phyloP scores from a whole-genome alignment of 1,140 invertebrate genomes.

The Maconellicoccus hirsutus region DNA sequence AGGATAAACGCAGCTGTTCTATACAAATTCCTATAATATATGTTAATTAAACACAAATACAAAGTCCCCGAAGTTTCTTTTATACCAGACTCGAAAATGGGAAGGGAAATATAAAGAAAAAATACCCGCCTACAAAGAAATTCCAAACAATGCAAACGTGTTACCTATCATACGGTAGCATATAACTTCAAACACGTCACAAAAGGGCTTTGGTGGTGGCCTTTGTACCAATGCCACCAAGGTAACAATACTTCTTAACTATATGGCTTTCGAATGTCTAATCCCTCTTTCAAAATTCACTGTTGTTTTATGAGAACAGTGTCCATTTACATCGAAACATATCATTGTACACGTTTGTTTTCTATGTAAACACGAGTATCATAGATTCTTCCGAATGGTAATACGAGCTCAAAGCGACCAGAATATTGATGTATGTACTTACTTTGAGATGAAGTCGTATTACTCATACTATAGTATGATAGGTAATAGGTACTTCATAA shows the following conservation, averaged over 20 bases:
- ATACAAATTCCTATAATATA: conserved; percentile 22
- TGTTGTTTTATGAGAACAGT: background rate
- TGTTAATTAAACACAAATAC: conserved; percentile 22
- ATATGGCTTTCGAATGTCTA: conserved; percentile 14
- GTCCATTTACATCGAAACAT: background rate
- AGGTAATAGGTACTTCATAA: too few species aligned
- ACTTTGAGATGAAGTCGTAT: too few species aligned
- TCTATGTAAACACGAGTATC: too few species aligned
- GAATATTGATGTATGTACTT: too few species aligned
- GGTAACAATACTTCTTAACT: conserved; percentile 21
- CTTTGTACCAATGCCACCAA: conserved; percentile 18
- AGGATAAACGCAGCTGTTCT: conserved; percentile 19
- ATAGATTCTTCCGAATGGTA: too few species aligned
- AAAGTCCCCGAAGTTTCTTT: conserved; percentile 20
- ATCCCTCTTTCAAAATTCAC: background rate
- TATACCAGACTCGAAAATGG: background rate
- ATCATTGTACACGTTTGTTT: background rate
- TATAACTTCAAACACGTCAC: conserved; percentile 21
- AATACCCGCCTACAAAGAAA: conserved; percentile 22
- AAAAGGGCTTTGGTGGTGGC: conserved; percentile 21
- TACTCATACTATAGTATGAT: too few species aligned
- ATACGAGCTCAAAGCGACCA: too few species aligned
- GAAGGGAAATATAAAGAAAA: background rate
- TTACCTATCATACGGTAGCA: conserved; percentile 18
- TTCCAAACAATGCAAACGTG: conserved; percentile 20